Evolutionary conservation across 1,140 invertebrate species (phyloP).

Genomic region (Grapholita molesta): DNA sequence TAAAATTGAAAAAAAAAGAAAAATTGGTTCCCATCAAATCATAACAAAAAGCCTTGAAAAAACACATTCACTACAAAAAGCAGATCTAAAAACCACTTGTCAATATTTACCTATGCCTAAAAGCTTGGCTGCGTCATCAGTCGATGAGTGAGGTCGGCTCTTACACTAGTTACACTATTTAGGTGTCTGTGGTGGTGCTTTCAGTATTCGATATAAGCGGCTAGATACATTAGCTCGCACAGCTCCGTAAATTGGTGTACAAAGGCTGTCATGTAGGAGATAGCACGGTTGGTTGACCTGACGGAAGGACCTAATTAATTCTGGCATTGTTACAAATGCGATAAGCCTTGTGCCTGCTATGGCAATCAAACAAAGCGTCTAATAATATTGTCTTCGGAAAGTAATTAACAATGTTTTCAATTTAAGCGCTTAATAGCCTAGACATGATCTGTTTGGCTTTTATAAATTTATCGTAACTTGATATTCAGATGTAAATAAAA

Average conservation of each 20-base stretch:
- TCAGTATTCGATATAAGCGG: too few species aligned
- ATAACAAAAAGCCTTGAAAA: too few species aligned
- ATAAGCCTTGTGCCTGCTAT: background rate
- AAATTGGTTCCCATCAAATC: too few species aligned
- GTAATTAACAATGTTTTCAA: too few species aligned
- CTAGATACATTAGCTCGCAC: too few species aligned
- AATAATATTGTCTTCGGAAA: background rate
- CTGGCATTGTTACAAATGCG: background rate
- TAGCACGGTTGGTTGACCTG: conserved; percentile 1
- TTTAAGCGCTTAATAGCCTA: too few species aligned
- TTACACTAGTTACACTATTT: too few species aligned
- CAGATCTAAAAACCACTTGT: background rate
- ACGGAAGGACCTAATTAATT: conserved; percentile 3
- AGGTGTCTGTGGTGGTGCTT: too few species aligned
- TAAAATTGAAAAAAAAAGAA: too few species aligned
- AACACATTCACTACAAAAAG: background rate
- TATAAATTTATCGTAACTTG: too few species aligned
- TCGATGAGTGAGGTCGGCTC: background rate
- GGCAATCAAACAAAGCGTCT: background rate
- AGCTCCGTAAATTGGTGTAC: background rate
- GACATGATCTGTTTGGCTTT: too few species aligned
- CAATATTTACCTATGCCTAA: background rate
- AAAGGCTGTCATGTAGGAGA: conserved; percentile 5
- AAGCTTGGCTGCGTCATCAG: background rate
- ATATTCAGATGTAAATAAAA: too few species aligned